phyloP scores from a whole-genome alignment of 2,113 vertebrate species.

The Asarcornis scutulata region DNA sequence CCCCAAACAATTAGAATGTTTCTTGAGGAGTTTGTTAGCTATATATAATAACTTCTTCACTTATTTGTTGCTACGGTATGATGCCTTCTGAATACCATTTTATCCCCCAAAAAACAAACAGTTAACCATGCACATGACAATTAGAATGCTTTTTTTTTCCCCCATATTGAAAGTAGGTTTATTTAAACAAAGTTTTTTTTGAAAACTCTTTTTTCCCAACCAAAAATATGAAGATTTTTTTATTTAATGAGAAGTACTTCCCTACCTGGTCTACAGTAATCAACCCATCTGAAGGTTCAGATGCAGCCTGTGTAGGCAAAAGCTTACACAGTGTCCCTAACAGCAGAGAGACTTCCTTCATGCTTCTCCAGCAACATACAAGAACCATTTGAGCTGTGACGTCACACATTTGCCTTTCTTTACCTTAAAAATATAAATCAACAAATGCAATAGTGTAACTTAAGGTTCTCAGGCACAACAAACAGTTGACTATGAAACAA shows the following conservation, averaged over 20 bases:
- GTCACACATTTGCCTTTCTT: conserved; percentile 76
- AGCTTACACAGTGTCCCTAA: conserved; percentile 90
- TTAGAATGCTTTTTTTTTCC: background rate
- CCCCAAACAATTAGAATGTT: background rate
- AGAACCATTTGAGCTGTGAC: conserved; percentile 97
- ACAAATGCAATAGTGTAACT: background rate
- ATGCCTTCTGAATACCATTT: background rate
- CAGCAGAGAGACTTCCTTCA: conserved; percentile 96
- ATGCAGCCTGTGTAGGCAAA: conserved; percentile 74
- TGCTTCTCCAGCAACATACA: conserved; percentile 96
- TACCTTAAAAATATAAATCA: conserved; percentile 65
- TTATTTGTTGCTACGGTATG: background rate
- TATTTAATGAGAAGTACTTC: background rate
- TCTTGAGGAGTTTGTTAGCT: background rate
- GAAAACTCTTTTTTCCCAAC: background rate
- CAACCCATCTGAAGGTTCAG: conserved; percentile 66
- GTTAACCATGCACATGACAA: background rate
- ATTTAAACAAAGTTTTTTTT: background rate
- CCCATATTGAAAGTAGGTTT: fast-evolving
- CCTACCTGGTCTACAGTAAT: conserved; percentile 89
- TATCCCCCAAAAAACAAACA: background rate
- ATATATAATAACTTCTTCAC: background rate
- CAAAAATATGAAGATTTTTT: background rate
- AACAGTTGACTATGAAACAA: background rate
- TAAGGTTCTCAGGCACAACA: background rate